Conservation (phyloP, 2,113 vertebrate genomes). For the Oenanthe melanoleuca region DNA sequence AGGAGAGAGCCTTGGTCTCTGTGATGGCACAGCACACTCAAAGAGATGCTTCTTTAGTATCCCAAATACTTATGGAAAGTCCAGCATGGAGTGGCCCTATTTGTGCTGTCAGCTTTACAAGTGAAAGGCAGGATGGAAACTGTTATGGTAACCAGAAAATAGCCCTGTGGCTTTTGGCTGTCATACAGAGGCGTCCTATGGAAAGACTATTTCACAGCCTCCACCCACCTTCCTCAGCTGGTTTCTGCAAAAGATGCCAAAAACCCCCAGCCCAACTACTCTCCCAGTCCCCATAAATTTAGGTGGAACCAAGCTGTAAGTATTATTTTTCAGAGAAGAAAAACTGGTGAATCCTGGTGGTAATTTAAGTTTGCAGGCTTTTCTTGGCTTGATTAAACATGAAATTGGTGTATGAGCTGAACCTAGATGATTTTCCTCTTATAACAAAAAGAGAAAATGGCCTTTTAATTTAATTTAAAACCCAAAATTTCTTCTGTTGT, state of each 20-base stretch:
- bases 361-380: neutral
- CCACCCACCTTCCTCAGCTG: neutral
- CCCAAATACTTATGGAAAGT: neutral
- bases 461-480: neutral
- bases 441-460: neutral
- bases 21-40: neutral
- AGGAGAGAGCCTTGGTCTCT: neutral
- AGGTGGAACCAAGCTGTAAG: neutral
- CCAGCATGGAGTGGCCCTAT: neutral
- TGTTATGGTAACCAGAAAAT: neutral
- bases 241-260: neutral
- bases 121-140: neutral
- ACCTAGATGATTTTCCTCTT: neutral
- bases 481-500: neutral
- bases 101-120: neutral
- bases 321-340: neutral
- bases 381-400: neutral
- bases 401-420: neutral
- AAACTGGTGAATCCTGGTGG: neutral
- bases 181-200: neutral
- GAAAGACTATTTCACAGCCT: neutral
- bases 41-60: neutral
- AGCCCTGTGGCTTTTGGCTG: neutral
- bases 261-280: neutral
- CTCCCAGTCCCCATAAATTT: no score